phyloP scores from a whole-genome alignment of 2,797 vertebrate genomes.

The Sylvilagus floridanus region DNA sequence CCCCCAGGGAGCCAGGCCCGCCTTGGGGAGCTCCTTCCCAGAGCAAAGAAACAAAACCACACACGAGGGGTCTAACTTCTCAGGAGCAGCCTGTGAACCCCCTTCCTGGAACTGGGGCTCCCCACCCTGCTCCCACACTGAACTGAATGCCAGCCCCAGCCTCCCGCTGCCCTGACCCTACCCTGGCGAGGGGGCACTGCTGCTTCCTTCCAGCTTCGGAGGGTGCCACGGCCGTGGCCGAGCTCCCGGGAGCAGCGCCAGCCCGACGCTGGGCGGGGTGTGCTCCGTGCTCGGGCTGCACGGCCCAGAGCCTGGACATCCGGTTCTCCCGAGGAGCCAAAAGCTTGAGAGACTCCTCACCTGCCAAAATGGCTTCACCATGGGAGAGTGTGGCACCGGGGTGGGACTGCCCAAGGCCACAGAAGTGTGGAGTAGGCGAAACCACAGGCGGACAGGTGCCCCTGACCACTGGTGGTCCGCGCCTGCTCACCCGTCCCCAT shows the following conservation, averaged over 20 bases:
- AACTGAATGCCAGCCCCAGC: background rate
- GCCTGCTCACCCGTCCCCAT: background rate
- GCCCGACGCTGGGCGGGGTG: rapidly evolving
- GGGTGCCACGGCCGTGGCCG: background rate
- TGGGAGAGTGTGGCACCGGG: background rate
- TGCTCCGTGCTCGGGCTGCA: too few species aligned
- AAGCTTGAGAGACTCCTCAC: background rate
- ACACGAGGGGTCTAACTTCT: rapidly evolving
- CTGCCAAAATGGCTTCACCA: background rate
- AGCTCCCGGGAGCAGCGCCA: background rate
- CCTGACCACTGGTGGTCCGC: background rate
- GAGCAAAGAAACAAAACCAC: rapidly evolving
- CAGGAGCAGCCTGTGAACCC: background rate
- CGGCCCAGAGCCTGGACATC: background rate
- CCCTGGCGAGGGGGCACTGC: background rate
- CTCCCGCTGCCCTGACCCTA: background rate
- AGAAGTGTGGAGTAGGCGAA: background rate
- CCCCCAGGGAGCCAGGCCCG: background rate
- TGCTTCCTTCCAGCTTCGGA: background rate
- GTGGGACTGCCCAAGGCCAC: background rate
- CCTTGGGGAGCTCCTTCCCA: background rate
- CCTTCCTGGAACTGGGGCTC: background rate
- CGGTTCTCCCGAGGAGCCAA: background rate
- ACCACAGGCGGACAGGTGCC: background rate
- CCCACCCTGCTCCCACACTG: background rate